Conservation (phyloP, 2,797 vertebrate genomes). For the Coracias cyanogaster region DNA sequence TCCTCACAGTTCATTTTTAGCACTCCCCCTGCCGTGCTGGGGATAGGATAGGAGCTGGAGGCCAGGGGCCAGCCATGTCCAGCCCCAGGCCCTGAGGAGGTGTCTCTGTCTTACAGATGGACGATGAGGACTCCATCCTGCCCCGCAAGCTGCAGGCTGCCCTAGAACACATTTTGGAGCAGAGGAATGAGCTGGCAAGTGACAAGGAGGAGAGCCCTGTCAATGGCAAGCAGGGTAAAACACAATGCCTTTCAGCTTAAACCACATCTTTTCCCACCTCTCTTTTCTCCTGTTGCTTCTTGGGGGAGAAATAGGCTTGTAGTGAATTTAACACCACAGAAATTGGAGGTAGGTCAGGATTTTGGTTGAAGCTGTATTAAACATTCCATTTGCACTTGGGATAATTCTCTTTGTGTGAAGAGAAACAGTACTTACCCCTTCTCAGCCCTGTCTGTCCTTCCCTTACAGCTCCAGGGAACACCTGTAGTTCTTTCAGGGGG, state of each 20-base stretch:
- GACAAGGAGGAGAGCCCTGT: slow-evolving; percentile 85
- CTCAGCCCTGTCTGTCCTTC: neutral
- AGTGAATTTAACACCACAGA: neutral
- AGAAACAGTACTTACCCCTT: neutral
- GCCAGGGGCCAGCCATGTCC: neutral
- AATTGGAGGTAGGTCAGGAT: neutral
- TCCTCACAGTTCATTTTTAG: neutral
- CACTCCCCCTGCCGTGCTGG: neutral
- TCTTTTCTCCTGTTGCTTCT: neutral
- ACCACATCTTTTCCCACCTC: neutral
- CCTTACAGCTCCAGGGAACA: neutral
- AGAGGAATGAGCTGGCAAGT: slow-evolving; percentile 90
- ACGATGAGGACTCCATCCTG: slow-evolving; percentile 96
- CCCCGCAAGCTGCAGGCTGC: slow-evolving; percentile 96
- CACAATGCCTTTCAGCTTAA: neutral
- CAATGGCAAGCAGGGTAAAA: slow-evolving; percentile 81
- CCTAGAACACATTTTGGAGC: slow-evolving; percentile 94
- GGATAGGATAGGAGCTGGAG: neutral
- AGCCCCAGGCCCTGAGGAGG: neutral
- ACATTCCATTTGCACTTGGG: accelerated
- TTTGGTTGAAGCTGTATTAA: neutral
- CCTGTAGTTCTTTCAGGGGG: neutral
- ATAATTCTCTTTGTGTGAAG: neutral
- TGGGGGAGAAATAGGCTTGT: neutral
- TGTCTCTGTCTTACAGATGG: slow-evolving; percentile 85